Base-by-base conservation (phyloP, 1,140 invertebrate species). In the Lordiphosa clarofinis region DNA sequence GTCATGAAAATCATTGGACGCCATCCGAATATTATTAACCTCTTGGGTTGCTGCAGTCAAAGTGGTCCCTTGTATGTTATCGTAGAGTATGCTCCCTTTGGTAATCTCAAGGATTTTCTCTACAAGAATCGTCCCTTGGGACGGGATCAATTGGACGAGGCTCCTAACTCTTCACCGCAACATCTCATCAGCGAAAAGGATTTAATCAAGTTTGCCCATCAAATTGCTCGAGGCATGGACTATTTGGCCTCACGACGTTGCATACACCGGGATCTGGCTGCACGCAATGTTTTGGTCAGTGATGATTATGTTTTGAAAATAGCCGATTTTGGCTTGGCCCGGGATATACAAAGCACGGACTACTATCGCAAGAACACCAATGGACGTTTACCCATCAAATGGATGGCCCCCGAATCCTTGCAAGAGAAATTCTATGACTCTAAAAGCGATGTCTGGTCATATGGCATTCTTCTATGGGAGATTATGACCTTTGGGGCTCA, bases 1-100 rank as follows among this genome's bases (percentile, higher is more conserved):
- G 96, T 99, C 90, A 99, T 99, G 97, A 99, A 99, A 88, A 95
- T 96, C 91, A 98, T 99, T 42, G 98, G 98, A 5, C 95, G 96
- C 56, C 97, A 99, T 87, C 95, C 95, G 28, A 99, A 99, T 87
- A 99, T 99, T 43, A 98, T 99, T 72, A 98, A 98, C 88, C 90
- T 99, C 1, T 88, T 99, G 8, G 98, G 98, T 0, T 98, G 97
- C 81, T 99, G 98, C 89, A 99, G 98, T 1, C 97, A 98, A 88
- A 94, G 94, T 69, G 97, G 96, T 0, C 98, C 98, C 0, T 91
- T 99, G 0, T 98, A 94, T 88, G 97, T 99, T 0, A 94, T 99
- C 11, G 96, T 99, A 0, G 98, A 99, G 86, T 98, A 94, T 89
- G 98, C 98, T 0, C 94, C 95, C 0, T 92, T 98, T 86, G 98